A percentile compares a stretch with the other conserved stretches of the same genome.
Conservation (phyloP, 2,113 vertebrate genomes). For the Hydropotes inermis region DNA sequence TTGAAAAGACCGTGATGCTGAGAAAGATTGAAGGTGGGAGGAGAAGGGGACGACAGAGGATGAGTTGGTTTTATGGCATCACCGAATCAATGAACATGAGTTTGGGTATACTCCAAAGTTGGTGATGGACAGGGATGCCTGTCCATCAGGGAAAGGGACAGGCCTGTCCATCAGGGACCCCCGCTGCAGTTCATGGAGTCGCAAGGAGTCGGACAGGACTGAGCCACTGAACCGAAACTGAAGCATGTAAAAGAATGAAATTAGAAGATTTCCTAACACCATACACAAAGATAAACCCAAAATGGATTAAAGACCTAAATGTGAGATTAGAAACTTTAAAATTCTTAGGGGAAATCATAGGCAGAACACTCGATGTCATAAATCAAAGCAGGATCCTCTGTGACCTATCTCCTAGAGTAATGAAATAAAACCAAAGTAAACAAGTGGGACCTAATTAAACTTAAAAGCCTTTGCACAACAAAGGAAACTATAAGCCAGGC, state of each 20-base stretch:
- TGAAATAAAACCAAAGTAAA: not conserved
- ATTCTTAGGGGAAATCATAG: not conserved
- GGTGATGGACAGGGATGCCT: not conserved
- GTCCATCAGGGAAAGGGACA: too few relatives aligned
- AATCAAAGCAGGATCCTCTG: not conserved
- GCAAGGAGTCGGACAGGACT: not conserved
- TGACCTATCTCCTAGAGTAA: not conserved
- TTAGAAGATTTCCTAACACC: not conserved
- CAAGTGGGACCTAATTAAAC: not conserved
- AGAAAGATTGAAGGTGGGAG: not conserved
- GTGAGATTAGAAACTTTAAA: not conserved
- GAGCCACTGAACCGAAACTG: not conserved
- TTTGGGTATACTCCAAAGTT: not conserved
- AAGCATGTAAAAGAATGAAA: not conserved
- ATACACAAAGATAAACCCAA: not conserved
- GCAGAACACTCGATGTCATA: not conserved
- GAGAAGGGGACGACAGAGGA: not conserved
- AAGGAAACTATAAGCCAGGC: not conserved
- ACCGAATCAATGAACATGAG: not conserved
- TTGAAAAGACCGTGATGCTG: not conserved
- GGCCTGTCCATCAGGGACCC: too few relatives aligned
- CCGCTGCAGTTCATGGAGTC: not conserved
- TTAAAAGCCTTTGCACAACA: not conserved
- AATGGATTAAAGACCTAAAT: not conserved
- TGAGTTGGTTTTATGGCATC: not conserved